phyloP scores from a whole-genome alignment of 2,888 invertebrate genomes.

The Steinernema hermaphroditum region DNA sequence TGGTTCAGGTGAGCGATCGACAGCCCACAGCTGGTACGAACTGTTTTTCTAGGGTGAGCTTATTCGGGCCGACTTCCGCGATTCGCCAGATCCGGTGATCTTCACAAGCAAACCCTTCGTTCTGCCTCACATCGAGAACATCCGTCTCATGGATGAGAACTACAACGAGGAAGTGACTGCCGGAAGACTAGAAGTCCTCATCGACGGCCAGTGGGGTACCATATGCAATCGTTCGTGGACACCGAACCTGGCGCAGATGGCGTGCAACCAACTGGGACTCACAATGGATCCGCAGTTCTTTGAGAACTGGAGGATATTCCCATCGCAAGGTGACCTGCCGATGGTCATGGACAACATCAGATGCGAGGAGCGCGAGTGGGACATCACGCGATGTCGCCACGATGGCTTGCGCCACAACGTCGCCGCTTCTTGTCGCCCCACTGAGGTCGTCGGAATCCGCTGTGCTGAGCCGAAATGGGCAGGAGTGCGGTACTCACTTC shows the following conservation, averaged over 20 bases:
- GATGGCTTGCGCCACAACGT: slow-evolving; percentile 76
- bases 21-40: no score
- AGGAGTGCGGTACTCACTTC: slow-evolving; percentile 84
- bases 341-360: slow-evolving; percentile 77
- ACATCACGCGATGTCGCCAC: slow-evolving; percentile 80
- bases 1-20: slow-evolving; percentile 80
- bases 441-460: slow-evolving; percentile 49
- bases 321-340: slow-evolving; percentile 58
- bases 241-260: slow-evolving; percentile 84
- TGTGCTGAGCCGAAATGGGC: slow-evolving; percentile 87
- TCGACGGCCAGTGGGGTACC: slow-evolving; percentile 89
- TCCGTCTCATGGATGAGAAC: slow-evolving; percentile 62
- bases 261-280: slow-evolving; percentile 90
- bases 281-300: slow-evolving; percentile 84
- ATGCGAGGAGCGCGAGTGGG: slow-evolving; percentile 79
- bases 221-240: slow-evolving; percentile 97
- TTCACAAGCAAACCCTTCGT: slow-evolving; percentile 59
- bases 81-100: slow-evolving; percentile 46
- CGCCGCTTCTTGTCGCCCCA: slow-evolving; percentile 52
- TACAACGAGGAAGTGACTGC: slow-evolving; percentile 70
- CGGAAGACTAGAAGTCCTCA: slow-evolving; percentile 78
- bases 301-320: slow-evolving; percentile 70
- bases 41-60: slow-evolving; percentile 62
- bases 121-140: slow-evolving; percentile 45
- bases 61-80: slow-evolving; percentile 52